Evolutionary conservation across 2,113 vertebrate genomes (phyloP), one percentile per base, ranked within the genome.

Genomic region (Triplophysa rosa): DNA sequence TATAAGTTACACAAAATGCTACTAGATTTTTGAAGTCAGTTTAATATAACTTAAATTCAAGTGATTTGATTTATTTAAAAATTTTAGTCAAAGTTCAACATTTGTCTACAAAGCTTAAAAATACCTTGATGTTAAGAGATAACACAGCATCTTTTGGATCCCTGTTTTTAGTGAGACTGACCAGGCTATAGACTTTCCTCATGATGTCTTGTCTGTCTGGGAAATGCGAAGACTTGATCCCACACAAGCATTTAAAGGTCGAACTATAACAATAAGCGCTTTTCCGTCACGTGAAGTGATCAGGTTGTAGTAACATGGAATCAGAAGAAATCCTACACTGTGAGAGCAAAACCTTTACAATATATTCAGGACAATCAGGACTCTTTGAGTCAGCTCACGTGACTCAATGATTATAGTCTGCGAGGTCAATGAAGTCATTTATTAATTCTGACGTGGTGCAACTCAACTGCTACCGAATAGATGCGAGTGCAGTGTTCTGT

Each of bases 121-220:
- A 70, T 92, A 92, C 90, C 91, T 91, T 91, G 45, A 91, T 78
- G 79, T 85, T 80, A 81, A 91, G 82, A 77, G 89, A 87, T 65
- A 89, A 85, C 26, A 91, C 90, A 2, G 82, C 82, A 69, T 90
- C 86, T 80, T 84, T 73, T 19, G 42, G 73, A 52, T 89, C 88
- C 87, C 84, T 90, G 74, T 70, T 73, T 85, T 89, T 91, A 72
- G 70, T 61, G 16, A 79, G n/a, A 64, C 86, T 87, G 68, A 88
- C 80, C 58, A 90, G 82, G 81, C 80, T 90, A 83, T 89, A 91
- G 0, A 56, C 78, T 78, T 91, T 93, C 90, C 86, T 92, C 91
- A 93, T 93, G 83, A 62, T 89, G 76, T 64, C 49, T 45, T 37
- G 69, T 4, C 23, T 56, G 13, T 17, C 49, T 68, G 2, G 54